Percentiles rank a stretch among this genome's conserved stretches.
Conservation (phyloP, 2,113 vertebrate species). For the Hystrix brachyura region DNA sequence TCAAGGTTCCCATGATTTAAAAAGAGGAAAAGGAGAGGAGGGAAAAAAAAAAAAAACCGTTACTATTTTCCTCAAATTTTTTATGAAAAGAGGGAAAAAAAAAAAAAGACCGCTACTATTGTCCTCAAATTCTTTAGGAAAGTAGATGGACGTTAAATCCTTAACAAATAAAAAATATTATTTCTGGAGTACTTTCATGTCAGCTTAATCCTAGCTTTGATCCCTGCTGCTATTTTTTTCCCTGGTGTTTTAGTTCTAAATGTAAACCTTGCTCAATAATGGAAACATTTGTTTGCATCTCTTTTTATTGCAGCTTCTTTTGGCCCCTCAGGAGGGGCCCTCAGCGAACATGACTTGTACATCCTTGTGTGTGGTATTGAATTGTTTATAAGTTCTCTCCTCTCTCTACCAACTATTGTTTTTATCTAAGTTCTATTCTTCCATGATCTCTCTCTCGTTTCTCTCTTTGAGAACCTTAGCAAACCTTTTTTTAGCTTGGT, state of each 20-base stretch:
- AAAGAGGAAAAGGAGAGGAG: neutral
- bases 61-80: neutral
- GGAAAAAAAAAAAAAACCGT: neutral
- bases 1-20: neutral
- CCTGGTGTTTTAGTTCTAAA: slow-evolving; percentile 2
- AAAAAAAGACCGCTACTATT: neutral
- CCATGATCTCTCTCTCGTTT: neutral
- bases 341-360: neutral
- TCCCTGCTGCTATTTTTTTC: slow-evolving; percentile 36
- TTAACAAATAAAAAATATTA: neutral
- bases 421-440: neutral
- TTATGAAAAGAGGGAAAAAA: neutral
- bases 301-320: slow-evolving; percentile 15
- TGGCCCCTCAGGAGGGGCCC: neutral
- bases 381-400: neutral
- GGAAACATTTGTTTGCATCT: slow-evolving; percentile 26
- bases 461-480: slow-evolving; percentile 26
- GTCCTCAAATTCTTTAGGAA: slow-evolving; percentile 15
- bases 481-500: neutral
- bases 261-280: slow-evolving; percentile 36
- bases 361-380: neutral
- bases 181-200: neutral
- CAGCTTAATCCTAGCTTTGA: slow-evolving; percentile 47
- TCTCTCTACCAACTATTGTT: neutral
- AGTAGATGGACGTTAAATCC: neutral